phyloP scores from a whole-genome alignment of 2,797 vertebrate genomes.

The Anomalospiza imberbis region DNA sequence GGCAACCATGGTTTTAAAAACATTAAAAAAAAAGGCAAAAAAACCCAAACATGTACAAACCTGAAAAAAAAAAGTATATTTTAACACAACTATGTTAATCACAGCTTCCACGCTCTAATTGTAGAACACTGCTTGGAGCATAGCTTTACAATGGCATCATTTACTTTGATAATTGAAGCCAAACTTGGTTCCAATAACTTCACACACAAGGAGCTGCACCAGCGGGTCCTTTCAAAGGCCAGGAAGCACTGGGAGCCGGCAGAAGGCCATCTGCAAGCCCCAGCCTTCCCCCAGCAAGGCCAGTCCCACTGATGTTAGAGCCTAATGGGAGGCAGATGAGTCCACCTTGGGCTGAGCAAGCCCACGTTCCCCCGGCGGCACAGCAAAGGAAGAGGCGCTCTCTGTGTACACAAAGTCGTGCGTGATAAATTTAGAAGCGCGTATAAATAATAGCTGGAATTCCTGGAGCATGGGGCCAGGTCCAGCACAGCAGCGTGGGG shows the following conservation, averaged over 20 bases:
- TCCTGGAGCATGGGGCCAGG: conserved; percentile 42
- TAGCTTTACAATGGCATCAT: conserved; percentile 77
- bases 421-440: conserved; percentile 44
- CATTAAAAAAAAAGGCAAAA: neutral
- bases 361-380: neutral
- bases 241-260: conserved; percentile 79
- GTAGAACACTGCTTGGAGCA: conserved; percentile 54
- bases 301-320: conserved; percentile 68
- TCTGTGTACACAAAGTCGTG: neutral
- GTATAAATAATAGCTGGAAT: conserved; percentile 40
- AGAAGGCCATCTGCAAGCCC: conserved; percentile 78
- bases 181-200: conserved; percentile 67
- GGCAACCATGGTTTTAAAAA: neutral
- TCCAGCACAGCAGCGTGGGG: neutral
- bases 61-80: neutral
- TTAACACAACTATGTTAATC: conserved; percentile 20
- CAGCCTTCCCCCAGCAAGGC: conserved; percentile 72
- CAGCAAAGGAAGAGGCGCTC: neutral
- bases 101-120: conserved; percentile 20
- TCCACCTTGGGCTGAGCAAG: neutral
- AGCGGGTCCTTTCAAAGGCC: conserved; percentile 80
- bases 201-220: conserved; percentile 58
- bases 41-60: neutral
- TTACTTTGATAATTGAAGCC: conserved; percentile 80
- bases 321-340: conserved; percentile 39